These are phyloP conservation scores for Pachyramphus minor DNA, from an alignment of 2,113 vertebrate species.

Conservation along the genomic window DNA sequence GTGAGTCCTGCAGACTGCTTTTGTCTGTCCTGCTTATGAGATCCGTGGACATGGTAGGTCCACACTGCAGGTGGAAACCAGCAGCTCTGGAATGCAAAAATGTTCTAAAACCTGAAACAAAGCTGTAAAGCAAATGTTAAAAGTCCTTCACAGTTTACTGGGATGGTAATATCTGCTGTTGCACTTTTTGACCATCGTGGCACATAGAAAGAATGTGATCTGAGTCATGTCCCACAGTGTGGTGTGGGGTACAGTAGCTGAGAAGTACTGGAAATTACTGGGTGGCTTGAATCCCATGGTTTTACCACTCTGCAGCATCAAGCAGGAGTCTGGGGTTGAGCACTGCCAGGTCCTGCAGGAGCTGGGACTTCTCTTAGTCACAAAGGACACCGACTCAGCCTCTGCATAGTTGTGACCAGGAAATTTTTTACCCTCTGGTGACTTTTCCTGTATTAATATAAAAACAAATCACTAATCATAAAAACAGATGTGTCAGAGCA, in stretches of 20 bases:
- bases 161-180: neutral
- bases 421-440: neutral
- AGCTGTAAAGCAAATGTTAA: neutral
- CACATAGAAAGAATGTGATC: neutral
- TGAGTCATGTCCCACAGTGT: neutral
- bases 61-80: neutral
- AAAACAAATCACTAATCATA: neutral
- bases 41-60: fast-evolving
- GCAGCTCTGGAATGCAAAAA: neutral
- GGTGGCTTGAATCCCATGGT: neutral
- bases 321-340: neutral
- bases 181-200: neutral
- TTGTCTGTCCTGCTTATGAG: neutral
- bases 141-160: neutral
- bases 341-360: neutral
- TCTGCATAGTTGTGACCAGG: neutral
- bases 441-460: neutral
- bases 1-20: neutral
- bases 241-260: neutral
- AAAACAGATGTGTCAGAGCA: neutral
- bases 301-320: neutral
- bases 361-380: neutral
- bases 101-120: neutral
- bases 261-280: neutral
- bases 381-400: neutral